Conservation (phyloP, 92 coral and sea anemone species). For the Epizoanthus rinbou region DNA sequence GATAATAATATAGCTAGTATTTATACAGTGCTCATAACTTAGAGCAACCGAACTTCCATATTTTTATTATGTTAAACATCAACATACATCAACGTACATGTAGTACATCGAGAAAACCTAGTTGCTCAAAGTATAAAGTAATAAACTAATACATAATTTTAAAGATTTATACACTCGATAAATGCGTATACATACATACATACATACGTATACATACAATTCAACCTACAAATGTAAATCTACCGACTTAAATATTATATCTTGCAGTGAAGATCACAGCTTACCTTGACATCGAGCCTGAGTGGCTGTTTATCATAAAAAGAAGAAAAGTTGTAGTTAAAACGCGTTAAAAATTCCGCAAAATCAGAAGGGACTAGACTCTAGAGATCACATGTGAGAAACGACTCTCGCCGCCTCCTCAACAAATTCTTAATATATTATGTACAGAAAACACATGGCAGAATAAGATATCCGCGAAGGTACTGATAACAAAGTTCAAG, state of each 20-base stretch:
- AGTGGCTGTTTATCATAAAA: slow-evolving; percentile 65
- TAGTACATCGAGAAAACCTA: no score
- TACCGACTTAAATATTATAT: not conserved
- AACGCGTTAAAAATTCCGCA: not conserved
- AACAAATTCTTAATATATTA: not conserved
- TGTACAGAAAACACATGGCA: not conserved
- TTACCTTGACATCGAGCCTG: slow-evolving; percentile 86
- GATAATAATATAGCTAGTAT: no score
- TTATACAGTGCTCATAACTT: no score
- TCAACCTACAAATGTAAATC: not conserved
- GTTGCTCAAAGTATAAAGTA: not conserved
- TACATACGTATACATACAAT: not conserved
- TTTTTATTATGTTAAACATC: no score
- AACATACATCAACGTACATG: no score
- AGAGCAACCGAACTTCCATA: no score
- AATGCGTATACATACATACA: no score
- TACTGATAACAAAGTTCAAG: not conserved
- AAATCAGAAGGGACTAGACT: not conserved
- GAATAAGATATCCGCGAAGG: not conserved
- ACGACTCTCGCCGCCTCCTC: not conserved
- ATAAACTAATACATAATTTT: no score
- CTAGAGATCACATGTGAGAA: not conserved
- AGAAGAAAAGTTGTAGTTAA: slow-evolving; percentile 20
- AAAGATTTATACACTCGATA: not conserved
- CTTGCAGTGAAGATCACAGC: slow-evolving; percentile 3